Base-by-base conservation (phyloP, 2,113 vertebrate genomes). In the Channa argus region DNA sequence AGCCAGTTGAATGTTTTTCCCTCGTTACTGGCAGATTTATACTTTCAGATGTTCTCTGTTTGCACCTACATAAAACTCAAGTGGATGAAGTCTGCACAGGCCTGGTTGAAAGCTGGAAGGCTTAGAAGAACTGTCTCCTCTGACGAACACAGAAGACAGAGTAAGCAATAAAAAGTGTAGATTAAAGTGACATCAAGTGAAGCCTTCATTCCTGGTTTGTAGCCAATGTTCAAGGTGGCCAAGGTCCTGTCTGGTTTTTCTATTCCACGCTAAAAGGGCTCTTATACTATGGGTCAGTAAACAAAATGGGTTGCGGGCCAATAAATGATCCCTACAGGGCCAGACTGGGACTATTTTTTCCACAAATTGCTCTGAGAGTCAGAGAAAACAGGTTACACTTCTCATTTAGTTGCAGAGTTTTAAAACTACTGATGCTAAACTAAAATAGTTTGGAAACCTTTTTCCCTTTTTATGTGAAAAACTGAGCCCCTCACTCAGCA, bases 21-120 rank as follows among this genome's bases (percentile, higher is more conserved):
- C 59, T 47, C 12, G 45, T 60, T 34, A 44, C 59, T 38, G 67
- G 2, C 63, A 54, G 67, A 64, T 76, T 87, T 83, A 83, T 71
- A 83, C 71, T 74, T 80, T 77, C 80, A 84, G 82, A 87, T 87
- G 66, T 50, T 59, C 82, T 90, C 75, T 69, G 15, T 79, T 69
- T 77, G 72, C 58, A 56, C 71, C 70, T 62, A 72, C 82, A 86
- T 73, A 82, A 73, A 72, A 84, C 77, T 81, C 74, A 74, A 71
- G 73, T 61, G 71, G 60, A 54, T 82, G 54, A 72, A 59, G 73
- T 81, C 69, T 82, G 62, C 41, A 54, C 43, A 11, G 69, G 37
- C 65, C 24, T 15, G 58, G 54, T 44, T 4, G 3, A 65, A 54
- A 54, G 41, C 76, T 66, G 65, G 67, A 54, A 64, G 58, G 56